Conservation (phyloP, 2,113 vertebrate species). For the Muntiacus reevesi region DNA sequence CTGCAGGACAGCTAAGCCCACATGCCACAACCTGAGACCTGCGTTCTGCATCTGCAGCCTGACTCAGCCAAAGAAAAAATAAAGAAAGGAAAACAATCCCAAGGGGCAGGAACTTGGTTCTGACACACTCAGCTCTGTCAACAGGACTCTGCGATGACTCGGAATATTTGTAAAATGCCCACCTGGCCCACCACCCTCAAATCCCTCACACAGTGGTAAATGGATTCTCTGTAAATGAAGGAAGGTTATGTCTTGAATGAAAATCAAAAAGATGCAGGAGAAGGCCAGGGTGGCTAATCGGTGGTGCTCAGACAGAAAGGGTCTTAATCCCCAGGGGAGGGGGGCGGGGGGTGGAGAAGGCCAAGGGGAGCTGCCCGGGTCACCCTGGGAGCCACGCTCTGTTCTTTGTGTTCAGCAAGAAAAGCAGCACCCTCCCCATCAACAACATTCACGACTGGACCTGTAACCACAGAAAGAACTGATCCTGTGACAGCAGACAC, state of each 20-base stretch:
- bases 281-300: fast-evolving
- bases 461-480: background rate
- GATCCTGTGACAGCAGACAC: background rate
- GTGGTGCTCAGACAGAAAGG: background rate
- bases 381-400: fast-evolving
- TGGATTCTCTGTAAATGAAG: no score
- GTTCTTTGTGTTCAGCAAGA: background rate
- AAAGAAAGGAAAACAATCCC: no score
- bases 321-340: fast-evolving
- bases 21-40: no score
- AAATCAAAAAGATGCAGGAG: background rate
- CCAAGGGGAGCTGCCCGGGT: fast-evolving
- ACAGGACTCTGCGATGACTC: no score
- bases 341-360: background rate
- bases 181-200: no score
- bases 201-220: no score
- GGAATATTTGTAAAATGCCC: no score
- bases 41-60: no score
- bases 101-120: no score
- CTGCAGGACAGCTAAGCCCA: no score
- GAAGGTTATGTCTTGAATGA: background rate
- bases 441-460: background rate
- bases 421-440: background rate
- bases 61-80: no score
- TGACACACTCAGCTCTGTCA: no score